These are phyloP conservation scores for Solea solea DNA, from an alignment of 2,113 vertebrate species.

Conservation along the genomic window DNA sequence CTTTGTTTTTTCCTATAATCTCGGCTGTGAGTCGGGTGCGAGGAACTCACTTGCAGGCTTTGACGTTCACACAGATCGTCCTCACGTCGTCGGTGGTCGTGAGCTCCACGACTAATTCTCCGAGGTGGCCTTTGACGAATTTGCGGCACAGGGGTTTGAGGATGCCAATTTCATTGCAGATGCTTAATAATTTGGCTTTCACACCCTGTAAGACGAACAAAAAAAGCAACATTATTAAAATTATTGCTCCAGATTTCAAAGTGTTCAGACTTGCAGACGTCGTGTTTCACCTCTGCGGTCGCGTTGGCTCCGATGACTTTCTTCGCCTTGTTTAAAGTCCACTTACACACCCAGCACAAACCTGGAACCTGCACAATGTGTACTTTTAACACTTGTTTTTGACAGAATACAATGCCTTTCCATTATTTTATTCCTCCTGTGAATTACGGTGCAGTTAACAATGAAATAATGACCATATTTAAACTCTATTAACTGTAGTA, in stretches of 20 bases:
- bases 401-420: too few relatives aligned
- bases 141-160: slow-evolving; percentile 42
- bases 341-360: slow-evolving; percentile 65
- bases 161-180: slow-evolving; percentile 61
- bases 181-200: background rate
- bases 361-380: slow-evolving; percentile 43
- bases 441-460: too few relatives aligned
- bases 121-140: slow-evolving; percentile 15
- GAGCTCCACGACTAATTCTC: slow-evolving; percentile 60
- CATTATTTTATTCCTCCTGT: too few relatives aligned
- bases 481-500: too few relatives aligned
- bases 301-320: background rate
- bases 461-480: too few relatives aligned
- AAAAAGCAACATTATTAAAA: background rate
- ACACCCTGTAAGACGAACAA: slow-evolving; percentile 21
- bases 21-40: background rate
- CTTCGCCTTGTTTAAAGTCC: slow-evolving; percentile 63
- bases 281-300: slow-evolving; percentile 26
- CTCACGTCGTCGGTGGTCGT: slow-evolving; percentile 59
- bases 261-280: background rate
- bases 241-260: background rate
- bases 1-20: too few relatives aligned
- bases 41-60: slow-evolving; percentile 70
- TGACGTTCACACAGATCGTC: slow-evolving; percentile 62
- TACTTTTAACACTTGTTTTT: too few relatives aligned